Evolutionary conservation across 2,797 vertebrate genomes (phyloP).

Genomic region (Kryptolebias ocellatus): DNA sequence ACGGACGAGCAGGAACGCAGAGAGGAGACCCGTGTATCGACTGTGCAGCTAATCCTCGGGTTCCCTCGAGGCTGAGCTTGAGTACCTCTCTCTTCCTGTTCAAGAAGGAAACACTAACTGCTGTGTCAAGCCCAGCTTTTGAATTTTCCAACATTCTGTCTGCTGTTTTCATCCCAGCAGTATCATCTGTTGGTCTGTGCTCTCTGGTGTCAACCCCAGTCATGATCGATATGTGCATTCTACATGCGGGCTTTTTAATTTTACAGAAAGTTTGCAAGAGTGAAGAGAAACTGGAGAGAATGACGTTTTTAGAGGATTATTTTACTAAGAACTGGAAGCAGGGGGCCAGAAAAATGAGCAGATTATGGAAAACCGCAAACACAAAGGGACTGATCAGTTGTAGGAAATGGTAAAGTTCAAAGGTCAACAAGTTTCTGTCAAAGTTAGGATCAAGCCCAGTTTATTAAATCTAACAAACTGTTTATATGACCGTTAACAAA

Average conservation of each 20-base stretch:
- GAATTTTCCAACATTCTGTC: conserved; percentile 63
- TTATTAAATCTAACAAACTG: no score
- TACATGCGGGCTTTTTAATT: conserved; percentile 4
- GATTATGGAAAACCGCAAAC: no score
- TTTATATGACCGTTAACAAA: no score
- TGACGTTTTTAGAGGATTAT: background rate
- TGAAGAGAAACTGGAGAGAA: background rate
- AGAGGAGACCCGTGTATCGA: conserved; percentile 51
- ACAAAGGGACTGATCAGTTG: no score
- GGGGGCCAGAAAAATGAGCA: no score
- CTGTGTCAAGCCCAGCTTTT: conserved; percentile 57
- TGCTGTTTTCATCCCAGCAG: conserved; percentile 49
- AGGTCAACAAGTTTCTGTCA: no score
- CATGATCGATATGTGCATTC: conserved; percentile 27
- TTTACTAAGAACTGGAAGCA: background rate
- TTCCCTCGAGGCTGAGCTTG: conserved; percentile 44
- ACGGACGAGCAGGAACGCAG: conserved; percentile 28
- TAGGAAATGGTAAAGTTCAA: no score
- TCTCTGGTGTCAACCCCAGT: conserved; percentile 24
- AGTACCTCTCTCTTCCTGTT: conserved; percentile 50
- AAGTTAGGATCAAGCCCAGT: no score
- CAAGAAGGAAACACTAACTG: conserved; percentile 61
- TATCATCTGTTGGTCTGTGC: conserved; percentile 30
- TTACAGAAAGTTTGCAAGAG: background rate
- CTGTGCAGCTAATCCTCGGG: conserved; percentile 48